Conservation (phyloP, 1,140 invertebrate species). For the Sitophilus oryzae region DNA sequence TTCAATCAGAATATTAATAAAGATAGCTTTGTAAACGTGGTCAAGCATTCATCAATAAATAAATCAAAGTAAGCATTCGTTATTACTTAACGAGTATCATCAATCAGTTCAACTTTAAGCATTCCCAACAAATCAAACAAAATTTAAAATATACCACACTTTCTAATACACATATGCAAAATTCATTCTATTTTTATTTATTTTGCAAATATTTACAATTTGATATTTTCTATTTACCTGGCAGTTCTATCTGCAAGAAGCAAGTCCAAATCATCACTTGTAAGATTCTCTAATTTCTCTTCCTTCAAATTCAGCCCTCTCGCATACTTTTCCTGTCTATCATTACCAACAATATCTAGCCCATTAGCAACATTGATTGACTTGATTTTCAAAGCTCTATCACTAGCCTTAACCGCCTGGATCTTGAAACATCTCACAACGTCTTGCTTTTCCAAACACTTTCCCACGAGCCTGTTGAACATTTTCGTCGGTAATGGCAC, state of each 20-base stretch:
- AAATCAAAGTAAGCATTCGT: too few relatives aligned
- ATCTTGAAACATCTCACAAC: conserved; percentile 62
- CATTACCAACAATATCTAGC: conserved; percentile 46
- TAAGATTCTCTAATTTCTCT: conserved; percentile 48
- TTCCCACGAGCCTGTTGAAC: conserved; percentile 35
- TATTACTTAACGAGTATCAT: too few relatives aligned
- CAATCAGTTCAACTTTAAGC: too few relatives aligned
- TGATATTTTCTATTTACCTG: conserved; percentile 28
- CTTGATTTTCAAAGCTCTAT: conserved; percentile 57
- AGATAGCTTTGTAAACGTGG: too few relatives aligned
- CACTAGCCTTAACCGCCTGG: conserved; percentile 55
- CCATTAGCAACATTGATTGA: conserved; percentile 58
- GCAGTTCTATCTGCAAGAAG: conserved; percentile 53
- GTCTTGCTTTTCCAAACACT: conserved; percentile 56
- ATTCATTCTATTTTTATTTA: too few relatives aligned
- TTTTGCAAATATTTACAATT: too few relatives aligned
- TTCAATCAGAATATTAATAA: too few relatives aligned
- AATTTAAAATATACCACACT: too few relatives aligned
- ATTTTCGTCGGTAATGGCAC: too few relatives aligned
- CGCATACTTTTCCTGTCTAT: conserved; percentile 16
- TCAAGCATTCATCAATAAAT: too few relatives aligned
- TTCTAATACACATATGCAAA: too few relatives aligned
- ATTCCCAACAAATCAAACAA: too few relatives aligned
- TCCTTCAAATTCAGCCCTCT: conserved; percentile 37
- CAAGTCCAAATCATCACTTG: conserved; percentile 48